Evolutionary conservation across 2,888 invertebrate species (phyloP), one percentile per base, ranked within the genome.

Genomic region (Steinernema hermaphroditum): DNA sequence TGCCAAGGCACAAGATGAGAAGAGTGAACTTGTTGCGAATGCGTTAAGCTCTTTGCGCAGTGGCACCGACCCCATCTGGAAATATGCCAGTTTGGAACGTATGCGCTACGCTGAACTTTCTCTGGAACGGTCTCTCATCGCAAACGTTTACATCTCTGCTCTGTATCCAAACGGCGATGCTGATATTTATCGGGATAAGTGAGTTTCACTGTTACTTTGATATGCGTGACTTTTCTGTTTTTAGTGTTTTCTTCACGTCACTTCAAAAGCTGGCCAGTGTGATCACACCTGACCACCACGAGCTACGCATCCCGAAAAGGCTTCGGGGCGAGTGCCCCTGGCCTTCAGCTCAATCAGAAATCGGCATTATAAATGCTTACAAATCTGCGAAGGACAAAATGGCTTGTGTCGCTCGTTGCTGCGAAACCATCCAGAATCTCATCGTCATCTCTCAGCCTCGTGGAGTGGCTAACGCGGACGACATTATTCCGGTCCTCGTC

Each of bases 131-230:
- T 92, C 92, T n/a, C 91, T 96, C 8, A 93, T 96, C 90, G 92
- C 93, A 70, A 78, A 82, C 34, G 92, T 97, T 72, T 97, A 97
- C 88, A 91, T 92, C 49, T 92, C 93, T 86, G 95, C 96, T 68
- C 90, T 98, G 88, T 96, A 94, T 89, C 97, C 97, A 6, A 96
- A 97, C 87, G 94, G 94, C 2, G 97, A 97, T 87, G 95, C 93
- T 0, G 97, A 98, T 88, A 90, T 94, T 77, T 91, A 92, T 29
- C 89, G 96, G 75, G 97, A 97, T 88, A 92, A 92, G 92, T 93
- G 86, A 90, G 91, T 16, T 19, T 73, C 29, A 44, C n/a, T 24
- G 6, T n/a, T 27, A 73, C 43, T 50, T 32, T 32, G 14, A 57
- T 22, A 29, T 22, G 16, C n/a, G n/a, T 27, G 0, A 73, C 44